phyloP scores from a whole-genome alignment of 2,797 vertebrate species.

The Toxotes lorentzi region DNA sequence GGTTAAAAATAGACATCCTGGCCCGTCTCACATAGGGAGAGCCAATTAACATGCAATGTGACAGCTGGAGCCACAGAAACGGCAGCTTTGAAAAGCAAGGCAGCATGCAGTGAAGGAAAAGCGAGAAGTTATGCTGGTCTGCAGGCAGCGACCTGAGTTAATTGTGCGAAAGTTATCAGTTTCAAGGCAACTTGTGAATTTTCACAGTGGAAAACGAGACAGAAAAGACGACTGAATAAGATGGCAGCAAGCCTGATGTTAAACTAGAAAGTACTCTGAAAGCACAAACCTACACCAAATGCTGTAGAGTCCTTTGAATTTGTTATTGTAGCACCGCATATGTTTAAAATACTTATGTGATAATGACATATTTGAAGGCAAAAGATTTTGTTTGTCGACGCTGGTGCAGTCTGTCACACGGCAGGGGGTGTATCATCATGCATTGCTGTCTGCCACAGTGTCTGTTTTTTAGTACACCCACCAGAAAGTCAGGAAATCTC shows the following conservation, averaged over 20 bases:
- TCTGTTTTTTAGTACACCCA: background rate
- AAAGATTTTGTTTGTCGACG: background rate
- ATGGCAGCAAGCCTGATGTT: constrained; percentile 24
- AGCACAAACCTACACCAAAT: background rate
- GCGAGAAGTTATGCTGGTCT: constrained; percentile 83
- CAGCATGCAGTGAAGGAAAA: constrained; percentile 64
- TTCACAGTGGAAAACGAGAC: constrained; percentile 74
- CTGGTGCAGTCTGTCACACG: background rate
- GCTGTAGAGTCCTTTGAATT: background rate
- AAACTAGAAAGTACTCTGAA: constrained; percentile 22
- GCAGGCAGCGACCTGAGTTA: constrained; percentile 73
- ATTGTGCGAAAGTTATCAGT: constrained; percentile 86
- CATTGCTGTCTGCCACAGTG: background rate
- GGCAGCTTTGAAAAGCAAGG: constrained; percentile 73
- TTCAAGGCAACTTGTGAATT: constrained; percentile 81
- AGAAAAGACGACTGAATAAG: constrained; percentile 58
- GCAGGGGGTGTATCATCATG: background rate
- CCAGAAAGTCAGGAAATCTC: background rate
- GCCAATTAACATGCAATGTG: constrained; percentile 86
- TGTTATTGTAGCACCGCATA: background rate
- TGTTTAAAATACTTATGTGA: background rate
- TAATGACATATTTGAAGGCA: background rate
- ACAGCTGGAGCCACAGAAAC: constrained; percentile 86
- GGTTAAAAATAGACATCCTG: constrained; percentile 85
- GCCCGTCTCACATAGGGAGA: constrained; percentile 78